phyloP scores from a whole-genome alignment of 2,888 invertebrate genomes.

The Cerceris ruficornis region DNA sequence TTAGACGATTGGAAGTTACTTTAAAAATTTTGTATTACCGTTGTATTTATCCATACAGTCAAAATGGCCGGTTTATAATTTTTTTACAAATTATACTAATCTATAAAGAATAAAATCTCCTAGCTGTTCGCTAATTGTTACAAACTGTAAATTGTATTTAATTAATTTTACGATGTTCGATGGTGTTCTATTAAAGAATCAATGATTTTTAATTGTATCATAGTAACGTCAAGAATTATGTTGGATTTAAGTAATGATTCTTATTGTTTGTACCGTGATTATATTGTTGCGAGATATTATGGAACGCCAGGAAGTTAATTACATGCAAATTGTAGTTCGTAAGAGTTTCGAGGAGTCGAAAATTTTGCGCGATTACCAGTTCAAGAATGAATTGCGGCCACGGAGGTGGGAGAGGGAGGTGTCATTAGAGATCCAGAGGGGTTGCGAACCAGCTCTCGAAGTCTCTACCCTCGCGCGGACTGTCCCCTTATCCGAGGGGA shows the following conservation, averaged over 20 bases:
- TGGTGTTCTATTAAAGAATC: too few species aligned
- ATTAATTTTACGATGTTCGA: too few species aligned
- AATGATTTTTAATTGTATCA: too few species aligned
- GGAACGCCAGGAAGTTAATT: slow-evolving; percentile 8
- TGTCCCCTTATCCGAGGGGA: slow-evolving; percentile 70
- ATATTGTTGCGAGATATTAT: background rate
- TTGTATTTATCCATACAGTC: too few species aligned
- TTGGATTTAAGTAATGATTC: too few species aligned
- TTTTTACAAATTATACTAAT: too few species aligned
- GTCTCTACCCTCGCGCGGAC: slow-evolving; percentile 70
- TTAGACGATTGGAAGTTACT: slow-evolving; percentile 13
- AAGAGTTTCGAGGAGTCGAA: slow-evolving; percentile 40
- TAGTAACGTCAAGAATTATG: too few species aligned
- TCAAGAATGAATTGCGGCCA: slow-evolving; percentile 66
- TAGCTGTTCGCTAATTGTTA: too few species aligned
- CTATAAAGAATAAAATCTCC: too few species aligned
- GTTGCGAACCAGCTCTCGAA: slow-evolving; percentile 70
- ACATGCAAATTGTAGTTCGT: slow-evolving; percentile 6
- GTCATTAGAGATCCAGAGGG: slow-evolving; percentile 76
- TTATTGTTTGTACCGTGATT: background rate
- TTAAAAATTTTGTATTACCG: slow-evolving; percentile 47
- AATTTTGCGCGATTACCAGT: slow-evolving; percentile 59
- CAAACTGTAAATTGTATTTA: too few species aligned
- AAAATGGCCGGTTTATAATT: too few species aligned
- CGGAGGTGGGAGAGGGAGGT: slow-evolving; percentile 61